Base-by-base conservation (phyloP, 2,113 vertebrate genomes). In the Oriolus oriolus region DNA sequence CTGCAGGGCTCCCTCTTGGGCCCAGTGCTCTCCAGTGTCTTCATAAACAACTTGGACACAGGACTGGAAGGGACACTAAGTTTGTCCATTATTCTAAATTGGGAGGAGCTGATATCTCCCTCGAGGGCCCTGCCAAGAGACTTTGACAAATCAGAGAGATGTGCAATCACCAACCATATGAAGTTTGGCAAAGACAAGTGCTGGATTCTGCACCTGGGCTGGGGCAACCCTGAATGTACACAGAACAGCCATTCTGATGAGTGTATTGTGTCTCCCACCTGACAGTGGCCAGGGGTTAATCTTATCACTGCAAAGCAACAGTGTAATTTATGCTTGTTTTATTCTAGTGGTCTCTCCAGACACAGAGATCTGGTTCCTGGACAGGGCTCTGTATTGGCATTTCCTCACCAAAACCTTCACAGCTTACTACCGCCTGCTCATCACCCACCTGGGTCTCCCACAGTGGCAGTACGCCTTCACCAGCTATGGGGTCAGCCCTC, bases 391-490 rank as follows among this genome's bases (percentile, higher is more conserved):
- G 27, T 99, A 98, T 90, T 99, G 99, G 99, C 99, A 99, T 96
- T 99, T 99, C 93, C 97, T 99, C 75, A 99, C 98, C 5, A 91
- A 99, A 60, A 98, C 98, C 68, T 99, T 99, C 95, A 99, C 98
- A 4, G 98, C 99, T 53, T 99, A 99, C 93, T 99, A 99, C 96
- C 98, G 99, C 65, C 98, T 99, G 84, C 99, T 99, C 95, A 98
- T 99, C 96, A 99, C 98, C 11, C 98, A 99, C 93, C 97, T 99
- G 83, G 99, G 99, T 73, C 98, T 99, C 44, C 99, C 99, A 3
- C 99, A 99, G 96, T 99, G 99, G 99, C 99, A 99, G 61, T 99
- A 99, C 2, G 93, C 97, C 88, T 99, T 99, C 96, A 99, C 99
- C 61, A 98, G 98, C 78, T 99, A 99, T 26, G 99, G 99, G 17